Evolutionary conservation across 2,797 vertebrate genomes (phyloP), one percentile per base, ranked within the genome.

Genomic region (Selene dorsalis): DNA sequence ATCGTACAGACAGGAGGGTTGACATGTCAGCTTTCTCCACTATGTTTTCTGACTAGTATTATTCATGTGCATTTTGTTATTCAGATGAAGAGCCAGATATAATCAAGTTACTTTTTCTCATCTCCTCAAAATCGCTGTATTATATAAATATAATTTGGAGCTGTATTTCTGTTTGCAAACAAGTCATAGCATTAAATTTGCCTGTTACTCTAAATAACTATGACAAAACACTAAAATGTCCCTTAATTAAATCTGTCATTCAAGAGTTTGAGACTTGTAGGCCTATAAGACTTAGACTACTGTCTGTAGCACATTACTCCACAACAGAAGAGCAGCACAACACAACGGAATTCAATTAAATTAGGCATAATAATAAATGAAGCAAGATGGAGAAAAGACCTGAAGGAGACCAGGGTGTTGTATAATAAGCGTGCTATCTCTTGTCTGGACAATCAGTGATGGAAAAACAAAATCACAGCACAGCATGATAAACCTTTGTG

Each of bases 51-150:
- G 22, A 6, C 22, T 70, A 3, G 7, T 57, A 43, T 43, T 58
- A 65, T 69, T 63, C 53, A 72, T 81, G 73, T 56, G 59, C 53
- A 61, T 56, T 76, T 53, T 78, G 56, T 64, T 53, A 88, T 79
- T 87, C 65, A 55, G 28, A 85, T 68, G 22, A 79, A 70, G 43
- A 68, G 22, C 20, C 38, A 61, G 35, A 83, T 56, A 83, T 26
- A 76, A 64, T 55, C 32, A 72, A 75, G 79, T 68, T 55, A 65
- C 53, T 0, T 17, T 35, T 32, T 77, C 56, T 80, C 79, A 70
- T 67, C 18, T 5, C 83, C 12, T 10, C 26, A 68, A 48, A 39
- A 80, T 69, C 47, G 26, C 56, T 58, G 48, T 56, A 50, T 50
- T 76, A 56, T 71, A 62, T 67, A 39, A 17, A 71, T 71, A 26